Conservation (phyloP, 2,113 vertebrate genomes). For the Sitta europaea region DNA sequence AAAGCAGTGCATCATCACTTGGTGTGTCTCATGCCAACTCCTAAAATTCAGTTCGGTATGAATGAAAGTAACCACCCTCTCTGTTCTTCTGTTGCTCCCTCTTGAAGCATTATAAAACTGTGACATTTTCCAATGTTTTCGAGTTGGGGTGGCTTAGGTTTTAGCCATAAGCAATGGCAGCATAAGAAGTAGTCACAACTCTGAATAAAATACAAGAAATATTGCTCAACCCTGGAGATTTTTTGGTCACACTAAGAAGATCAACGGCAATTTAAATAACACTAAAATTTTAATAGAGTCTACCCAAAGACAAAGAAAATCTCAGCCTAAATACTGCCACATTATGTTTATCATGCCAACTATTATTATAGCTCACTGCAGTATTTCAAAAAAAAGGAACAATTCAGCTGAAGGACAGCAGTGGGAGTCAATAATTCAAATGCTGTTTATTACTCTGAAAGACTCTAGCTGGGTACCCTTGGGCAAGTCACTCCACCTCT, state of each 20-base stretch:
- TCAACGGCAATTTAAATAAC: neutral
- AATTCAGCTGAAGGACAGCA: neutral
- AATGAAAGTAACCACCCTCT: neutral
- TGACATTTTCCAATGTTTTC: neutral
- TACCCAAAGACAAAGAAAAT: neutral
- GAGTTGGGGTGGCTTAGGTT: neutral
- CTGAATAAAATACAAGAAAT: neutral
- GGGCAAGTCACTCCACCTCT: slow-evolving; percentile 28
- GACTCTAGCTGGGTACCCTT: slow-evolving; percentile 9
- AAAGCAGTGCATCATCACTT: neutral
- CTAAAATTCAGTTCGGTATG: neutral
- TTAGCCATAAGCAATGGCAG: neutral
- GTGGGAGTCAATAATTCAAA: slow-evolving; percentile 35
- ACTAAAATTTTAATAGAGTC: neutral
- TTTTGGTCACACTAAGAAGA: neutral
- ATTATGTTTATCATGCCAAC: slow-evolving; percentile 27
- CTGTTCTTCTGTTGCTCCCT: neutral
- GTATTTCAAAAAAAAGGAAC: neutral
- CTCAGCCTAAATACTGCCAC: neutral
- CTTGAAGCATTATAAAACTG: neutral
- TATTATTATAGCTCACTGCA: neutral
- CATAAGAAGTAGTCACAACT: neutral
- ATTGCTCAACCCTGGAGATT: neutral
- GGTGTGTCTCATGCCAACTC: neutral
- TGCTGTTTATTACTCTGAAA: slow-evolving; percentile 52